These are phyloP conservation scores for Theonella swinhoei DNA, from an alignment of 37 sponge, comb jelly and placozoan species.

Conservation along the genomic window DNA sequence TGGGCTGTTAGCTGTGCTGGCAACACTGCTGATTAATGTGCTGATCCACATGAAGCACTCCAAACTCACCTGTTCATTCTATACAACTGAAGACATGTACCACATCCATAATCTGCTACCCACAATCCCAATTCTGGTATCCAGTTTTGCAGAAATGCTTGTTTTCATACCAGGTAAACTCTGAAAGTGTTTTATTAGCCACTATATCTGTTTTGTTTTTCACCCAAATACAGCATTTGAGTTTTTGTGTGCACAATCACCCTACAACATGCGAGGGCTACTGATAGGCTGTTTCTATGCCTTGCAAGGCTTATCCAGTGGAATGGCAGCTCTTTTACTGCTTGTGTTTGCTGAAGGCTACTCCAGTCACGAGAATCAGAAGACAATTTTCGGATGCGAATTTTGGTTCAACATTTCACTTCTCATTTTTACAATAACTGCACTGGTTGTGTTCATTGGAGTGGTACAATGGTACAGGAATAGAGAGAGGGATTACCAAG, in stretches of 20 bases:
- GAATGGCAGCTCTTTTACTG: conserved; percentile 4
- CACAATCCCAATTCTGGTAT: neutral
- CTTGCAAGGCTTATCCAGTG: conserved; percentile 18
- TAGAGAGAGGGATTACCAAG: conserved; percentile 18
- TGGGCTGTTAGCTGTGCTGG: neutral
- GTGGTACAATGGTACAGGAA: conserved; percentile 8
- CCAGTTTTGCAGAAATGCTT: conserved; percentile 31
- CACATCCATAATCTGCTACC: neutral
- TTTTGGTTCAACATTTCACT: neutral
- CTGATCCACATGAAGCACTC: neutral
- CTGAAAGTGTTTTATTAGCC: no score
- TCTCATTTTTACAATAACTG: neutral
- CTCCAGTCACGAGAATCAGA: neutral
- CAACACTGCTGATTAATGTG: neutral
- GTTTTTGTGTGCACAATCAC: conserved; percentile 66
- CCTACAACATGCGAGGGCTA: conserved; percentile 53
- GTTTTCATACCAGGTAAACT: conserved; percentile 1
- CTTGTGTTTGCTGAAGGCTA: conserved; percentile 1
- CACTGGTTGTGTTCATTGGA: neutral
- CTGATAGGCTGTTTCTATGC: conserved; percentile 52
- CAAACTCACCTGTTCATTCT: conserved; percentile 7
- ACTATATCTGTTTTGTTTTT: neutral
- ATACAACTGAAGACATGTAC: neutral
- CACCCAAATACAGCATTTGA: conserved; percentile 32
- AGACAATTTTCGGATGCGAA: neutral